These are phyloP conservation scores for Mesembrinibis cayennensis DNA, from an alignment of 2,113 vertebrate species.

Conservation along the genomic window DNA sequence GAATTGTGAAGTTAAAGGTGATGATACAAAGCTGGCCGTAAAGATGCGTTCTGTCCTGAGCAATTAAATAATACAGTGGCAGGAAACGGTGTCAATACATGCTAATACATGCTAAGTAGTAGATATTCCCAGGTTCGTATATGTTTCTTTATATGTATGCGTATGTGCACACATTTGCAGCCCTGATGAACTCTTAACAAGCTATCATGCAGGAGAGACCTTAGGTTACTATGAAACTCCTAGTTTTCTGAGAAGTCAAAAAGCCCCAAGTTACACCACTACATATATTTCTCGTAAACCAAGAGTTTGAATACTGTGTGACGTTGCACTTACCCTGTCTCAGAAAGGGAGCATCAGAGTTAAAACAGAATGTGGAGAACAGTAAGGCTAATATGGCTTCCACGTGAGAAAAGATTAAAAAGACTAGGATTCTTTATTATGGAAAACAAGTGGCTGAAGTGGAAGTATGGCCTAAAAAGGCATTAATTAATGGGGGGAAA, in stretches of 20 bases:
- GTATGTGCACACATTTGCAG: not conserved
- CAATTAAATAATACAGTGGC: not conserved
- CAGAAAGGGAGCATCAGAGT: not conserved
- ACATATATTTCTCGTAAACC: not conserved
- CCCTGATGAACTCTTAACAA: not conserved
- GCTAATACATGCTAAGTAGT: not conserved
- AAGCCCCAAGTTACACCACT: not conserved
- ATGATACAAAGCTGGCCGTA: not conserved
- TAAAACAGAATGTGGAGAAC: not conserved
- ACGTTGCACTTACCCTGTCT: not conserved
- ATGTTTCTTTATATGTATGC: not conserved
- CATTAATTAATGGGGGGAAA: not conserved
- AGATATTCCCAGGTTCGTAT: not conserved
- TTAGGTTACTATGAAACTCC: not conserved
- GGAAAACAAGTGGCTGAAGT: not conserved
- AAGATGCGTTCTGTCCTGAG: not conserved
- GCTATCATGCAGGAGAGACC: accelerated
- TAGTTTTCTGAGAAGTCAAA: not conserved
- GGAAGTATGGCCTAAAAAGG: not conserved
- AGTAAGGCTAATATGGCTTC: not conserved
- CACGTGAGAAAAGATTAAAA: not conserved
- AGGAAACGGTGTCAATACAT: not conserved
- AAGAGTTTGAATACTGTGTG: not conserved
- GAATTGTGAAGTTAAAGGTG: not conserved
- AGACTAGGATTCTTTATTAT: not conserved